A percentile compares a stretch with the other conserved stretches of the same genome.
Evolutionary conservation across 2,113 vertebrate species (phyloP).

Genomic region (Neoarius graeffei): DNA sequence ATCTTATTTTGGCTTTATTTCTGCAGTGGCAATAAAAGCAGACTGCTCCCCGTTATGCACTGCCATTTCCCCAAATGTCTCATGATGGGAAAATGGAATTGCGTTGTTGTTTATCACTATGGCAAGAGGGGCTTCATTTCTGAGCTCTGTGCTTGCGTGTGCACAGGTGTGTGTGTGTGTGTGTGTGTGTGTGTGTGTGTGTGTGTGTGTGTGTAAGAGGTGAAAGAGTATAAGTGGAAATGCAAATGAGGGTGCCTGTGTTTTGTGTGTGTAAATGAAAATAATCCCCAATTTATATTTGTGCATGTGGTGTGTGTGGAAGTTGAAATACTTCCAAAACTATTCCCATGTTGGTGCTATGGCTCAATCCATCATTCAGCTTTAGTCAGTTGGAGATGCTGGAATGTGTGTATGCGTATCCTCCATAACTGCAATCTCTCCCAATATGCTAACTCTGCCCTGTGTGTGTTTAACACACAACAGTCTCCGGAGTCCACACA

Average conservation of each 20-base stretch:
- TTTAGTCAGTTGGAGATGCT: background rate
- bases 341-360: constrained; percentile 11
- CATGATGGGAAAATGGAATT: constrained; percentile 38
- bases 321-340: constrained; percentile 26
- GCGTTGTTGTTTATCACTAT: constrained; percentile 33
- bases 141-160: background rate
- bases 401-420: background rate
- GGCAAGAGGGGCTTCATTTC: background rate
- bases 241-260: constrained; percentile 14
- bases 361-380: background rate
- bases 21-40: constrained; percentile 38
- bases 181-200: background rate
- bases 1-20: constrained; percentile 46
- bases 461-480: no score
- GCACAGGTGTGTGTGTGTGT: background rate
- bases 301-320: background rate
- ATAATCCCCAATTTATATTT: background rate
- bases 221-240: constrained; percentile 37
- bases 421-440: no score
- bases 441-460: no score
- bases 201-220: constrained; percentile 6
- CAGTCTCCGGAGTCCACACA: no score
- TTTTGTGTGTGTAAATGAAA: constrained; percentile 18
- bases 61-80: constrained; percentile 46
- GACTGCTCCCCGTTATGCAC: constrained; percentile 25